Evolutionary conservation across 2,113 vertebrate genomes (phyloP), one percentile per base, ranked within the genome.

Genomic region (Pelmatolapia mariae): DNA sequence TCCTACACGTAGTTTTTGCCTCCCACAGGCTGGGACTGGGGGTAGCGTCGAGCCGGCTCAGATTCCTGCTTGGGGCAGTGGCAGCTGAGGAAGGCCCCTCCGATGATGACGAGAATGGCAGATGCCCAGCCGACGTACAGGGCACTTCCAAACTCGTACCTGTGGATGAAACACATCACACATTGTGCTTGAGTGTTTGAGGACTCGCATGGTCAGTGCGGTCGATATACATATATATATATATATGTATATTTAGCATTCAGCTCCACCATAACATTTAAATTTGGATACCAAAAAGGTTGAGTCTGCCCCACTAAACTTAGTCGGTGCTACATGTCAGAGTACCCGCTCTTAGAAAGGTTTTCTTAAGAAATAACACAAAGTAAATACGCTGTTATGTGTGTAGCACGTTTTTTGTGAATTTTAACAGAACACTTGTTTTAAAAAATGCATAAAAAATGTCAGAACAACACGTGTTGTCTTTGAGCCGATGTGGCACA

Each of bases 91-190:
- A 99, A 97, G 81, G 93, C 88, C 4, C 98, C 98, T 16, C 99
- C 98, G 15, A 99, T 94, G 0, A 99, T 86, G 80, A 92, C 93
- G 71, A 99, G 97, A 33, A 94, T 94, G 63, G 98, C 95, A 6
- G 97, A 96, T 18, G 97, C 98, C 98, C 98, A 99, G 15, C 98
- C 98, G 3, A 98, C 96, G 79, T 97, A 99, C 80, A 99, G 96
- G 76, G 98, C 98, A 6, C 96, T 97, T 18, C 99, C 98, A 82
- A 99, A 99, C 82, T 99, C 99, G 91, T 95, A 99, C 89, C 99
- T 99, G 85, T 15, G 53, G 71, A 87, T 10, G 3, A 54, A 15
- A 87, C 33, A 80, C 7, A 78, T 57, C 15, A 83, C 5, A 15
- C 36, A 13, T 56, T 12, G 7, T 15, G 2, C 36, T 71, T 24